These are phyloP conservation scores for Ceyx melanurus DNA, from an alignment of 2,113 vertebrate genomes.

Conservation along the genomic window DNA sequence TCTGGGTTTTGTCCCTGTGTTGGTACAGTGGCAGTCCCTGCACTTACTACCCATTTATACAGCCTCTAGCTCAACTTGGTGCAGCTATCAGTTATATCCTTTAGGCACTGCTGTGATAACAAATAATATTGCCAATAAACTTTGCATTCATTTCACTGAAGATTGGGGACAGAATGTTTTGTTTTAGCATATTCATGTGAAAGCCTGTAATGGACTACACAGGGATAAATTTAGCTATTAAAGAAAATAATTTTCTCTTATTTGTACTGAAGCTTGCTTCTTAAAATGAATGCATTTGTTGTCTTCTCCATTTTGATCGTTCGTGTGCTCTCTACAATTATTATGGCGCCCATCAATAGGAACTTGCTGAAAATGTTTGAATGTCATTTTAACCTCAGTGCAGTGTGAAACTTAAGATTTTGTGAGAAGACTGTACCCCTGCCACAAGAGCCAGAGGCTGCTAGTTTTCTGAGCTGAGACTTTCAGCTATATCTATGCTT, in stretches of 20 bases:
- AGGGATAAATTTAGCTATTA: conserved; percentile 6
- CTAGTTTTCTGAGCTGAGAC: neutral
- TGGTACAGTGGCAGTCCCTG: neutral
- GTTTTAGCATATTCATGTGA: neutral
- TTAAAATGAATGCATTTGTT: neutral
- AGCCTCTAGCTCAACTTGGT: neutral
- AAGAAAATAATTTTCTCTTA: neutral
- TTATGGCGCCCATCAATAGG: neutral
- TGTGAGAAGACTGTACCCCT: neutral
- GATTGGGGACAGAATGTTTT: neutral
- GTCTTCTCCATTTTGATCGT: neutral
- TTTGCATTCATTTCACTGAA: neutral
- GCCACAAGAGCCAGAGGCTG: neutral
- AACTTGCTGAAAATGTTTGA: neutral
- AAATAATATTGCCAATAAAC: conserved; percentile 11
- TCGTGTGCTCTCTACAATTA: neutral
- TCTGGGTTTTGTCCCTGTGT: neutral
- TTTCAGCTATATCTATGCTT: neutral
- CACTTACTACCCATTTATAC: neutral
- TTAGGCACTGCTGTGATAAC: neutral
- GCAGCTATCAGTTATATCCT: neutral
- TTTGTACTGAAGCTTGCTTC: neutral
- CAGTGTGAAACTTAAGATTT: neutral
- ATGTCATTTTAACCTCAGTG: neutral
- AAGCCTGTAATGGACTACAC: neutral